These are phyloP conservation scores for Orius insidiosus DNA, from an alignment of 1,140 invertebrate genomes.

Conservation along the genomic window DNA sequence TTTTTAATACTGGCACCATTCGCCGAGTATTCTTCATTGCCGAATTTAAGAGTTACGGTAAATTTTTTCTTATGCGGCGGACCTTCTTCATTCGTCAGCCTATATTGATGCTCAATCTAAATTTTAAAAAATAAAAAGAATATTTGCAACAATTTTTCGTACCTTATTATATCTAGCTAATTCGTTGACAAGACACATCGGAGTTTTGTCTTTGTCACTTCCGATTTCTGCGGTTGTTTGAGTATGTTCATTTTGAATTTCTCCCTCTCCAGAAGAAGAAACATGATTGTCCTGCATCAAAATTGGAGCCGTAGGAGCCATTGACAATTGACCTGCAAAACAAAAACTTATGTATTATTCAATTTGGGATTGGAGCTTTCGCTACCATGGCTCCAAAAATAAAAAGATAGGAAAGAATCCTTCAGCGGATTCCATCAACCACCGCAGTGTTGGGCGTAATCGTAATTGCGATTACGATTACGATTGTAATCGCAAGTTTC, in stretches of 20 bases:
- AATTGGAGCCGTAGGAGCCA: constrained; percentile 8
- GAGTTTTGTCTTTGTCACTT: constrained; percentile 89
- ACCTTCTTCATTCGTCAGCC: constrained; percentile 53
- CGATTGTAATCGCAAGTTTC: too few relatives aligned
- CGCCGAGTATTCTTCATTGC: constrained; percentile 74
- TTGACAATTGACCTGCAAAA: constrained; percentile 16
- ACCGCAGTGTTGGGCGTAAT: too few relatives aligned
- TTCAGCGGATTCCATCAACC: too few relatives aligned
- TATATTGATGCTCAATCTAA: constrained; percentile 73
- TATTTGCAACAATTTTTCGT: constrained; percentile 9
- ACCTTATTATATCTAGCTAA: constrained; percentile 91
- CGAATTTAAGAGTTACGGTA: constrained; percentile 83
- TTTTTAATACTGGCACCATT: constrained; percentile 92
- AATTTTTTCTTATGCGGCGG: constrained; percentile 97
- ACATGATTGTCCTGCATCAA: constrained; percentile 6
- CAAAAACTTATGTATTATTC: neutral
- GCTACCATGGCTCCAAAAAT: too few relatives aligned
- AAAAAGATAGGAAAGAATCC: too few relatives aligned
- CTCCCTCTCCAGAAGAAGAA: constrained; percentile 4
- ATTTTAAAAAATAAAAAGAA: constrained; percentile 15
- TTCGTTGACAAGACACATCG: constrained; percentile 97
- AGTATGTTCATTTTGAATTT: constrained; percentile 6
- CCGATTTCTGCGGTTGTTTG: constrained; percentile 12
- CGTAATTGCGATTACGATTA: too few relatives aligned
- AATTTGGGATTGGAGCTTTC: too few relatives aligned